These are phyloP conservation scores for Melanaphis sacchari DNA, from an alignment of 1,140 invertebrate species.

Conservation along the genomic window DNA sequence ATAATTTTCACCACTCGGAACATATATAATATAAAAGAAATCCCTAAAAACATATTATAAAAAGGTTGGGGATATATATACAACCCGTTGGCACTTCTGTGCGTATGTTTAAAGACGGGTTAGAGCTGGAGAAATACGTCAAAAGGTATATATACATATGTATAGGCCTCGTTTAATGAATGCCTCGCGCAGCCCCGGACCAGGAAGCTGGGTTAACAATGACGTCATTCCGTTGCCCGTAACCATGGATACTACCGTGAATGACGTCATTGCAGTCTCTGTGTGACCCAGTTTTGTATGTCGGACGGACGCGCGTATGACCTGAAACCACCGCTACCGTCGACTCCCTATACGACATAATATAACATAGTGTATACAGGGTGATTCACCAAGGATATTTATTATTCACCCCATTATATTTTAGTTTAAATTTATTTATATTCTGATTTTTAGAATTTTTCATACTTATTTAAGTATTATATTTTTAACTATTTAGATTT, in stretches of 20 bases:
- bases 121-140: neutral
- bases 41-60: slow-evolving; percentile 1
- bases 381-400: neutral
- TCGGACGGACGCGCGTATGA: slow-evolving; percentile 49
- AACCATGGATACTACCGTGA: slow-evolving; percentile 25
- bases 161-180: slow-evolving; percentile 51
- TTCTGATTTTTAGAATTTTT: too few relatives aligned
- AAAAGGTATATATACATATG: neutral
- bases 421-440: neutral
- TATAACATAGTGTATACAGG: neutral
- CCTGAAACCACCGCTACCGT: slow-evolving; percentile 10
- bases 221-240: slow-evolving; percentile 48
- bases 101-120: neutral
- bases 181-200: slow-evolving; percentile 44
- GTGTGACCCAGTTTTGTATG: slow-evolving; percentile 47
- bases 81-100: neutral
- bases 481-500: too few relatives aligned
- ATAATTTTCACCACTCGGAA: neutral
- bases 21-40: neutral
- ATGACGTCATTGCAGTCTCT: slow-evolving; percentile 55
- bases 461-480: too few relatives aligned
- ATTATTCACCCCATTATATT: neutral
- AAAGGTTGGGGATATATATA: neutral
- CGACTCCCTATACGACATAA: neutral
- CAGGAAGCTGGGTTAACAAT: slow-evolving; percentile 56